Conservation (phyloP, 1,140 invertebrate species). For the Chymomyza costata region DNA sequence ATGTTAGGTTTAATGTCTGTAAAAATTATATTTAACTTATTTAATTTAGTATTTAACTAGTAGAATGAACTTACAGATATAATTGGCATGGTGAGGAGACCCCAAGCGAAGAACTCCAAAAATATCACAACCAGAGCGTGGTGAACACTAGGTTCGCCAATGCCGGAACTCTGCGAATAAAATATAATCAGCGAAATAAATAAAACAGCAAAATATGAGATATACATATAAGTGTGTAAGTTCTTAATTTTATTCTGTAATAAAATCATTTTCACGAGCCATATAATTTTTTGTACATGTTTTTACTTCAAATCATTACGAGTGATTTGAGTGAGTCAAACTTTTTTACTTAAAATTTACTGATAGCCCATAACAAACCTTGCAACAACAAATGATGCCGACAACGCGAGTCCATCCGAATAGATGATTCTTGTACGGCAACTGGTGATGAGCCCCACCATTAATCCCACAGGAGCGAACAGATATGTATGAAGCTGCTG, state of each 20-base stretch:
- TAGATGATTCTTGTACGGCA: constrained; percentile 41
- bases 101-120: constrained; percentile 99
- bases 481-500: constrained; percentile 60
- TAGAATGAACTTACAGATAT: constrained; percentile 86
- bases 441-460: constrained; percentile 23
- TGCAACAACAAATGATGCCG: constrained; percentile 53
- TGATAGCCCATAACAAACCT: constrained; percentile 36
- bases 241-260: background rate
- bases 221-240: background rate
- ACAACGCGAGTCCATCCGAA: constrained; percentile 46
- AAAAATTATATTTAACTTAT: too few relatives aligned
- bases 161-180: constrained; percentile 82
- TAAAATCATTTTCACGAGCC: background rate
- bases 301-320: background rate
- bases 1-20: constrained; percentile 94
- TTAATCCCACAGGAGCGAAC: constrained; percentile 41
- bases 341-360: background rate
- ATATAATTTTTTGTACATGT: background rate
- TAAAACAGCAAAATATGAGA: too few relatives aligned
- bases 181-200: too few relatives aligned
- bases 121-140: constrained; percentile 99
- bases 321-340: background rate
- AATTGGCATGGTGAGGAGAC: constrained; percentile 97
- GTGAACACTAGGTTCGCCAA: constrained; percentile 95
- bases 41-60: too few relatives aligned